phyloP scores from a whole-genome alignment of 2,113 vertebrate species.

The Neolamprologus toae region DNA sequence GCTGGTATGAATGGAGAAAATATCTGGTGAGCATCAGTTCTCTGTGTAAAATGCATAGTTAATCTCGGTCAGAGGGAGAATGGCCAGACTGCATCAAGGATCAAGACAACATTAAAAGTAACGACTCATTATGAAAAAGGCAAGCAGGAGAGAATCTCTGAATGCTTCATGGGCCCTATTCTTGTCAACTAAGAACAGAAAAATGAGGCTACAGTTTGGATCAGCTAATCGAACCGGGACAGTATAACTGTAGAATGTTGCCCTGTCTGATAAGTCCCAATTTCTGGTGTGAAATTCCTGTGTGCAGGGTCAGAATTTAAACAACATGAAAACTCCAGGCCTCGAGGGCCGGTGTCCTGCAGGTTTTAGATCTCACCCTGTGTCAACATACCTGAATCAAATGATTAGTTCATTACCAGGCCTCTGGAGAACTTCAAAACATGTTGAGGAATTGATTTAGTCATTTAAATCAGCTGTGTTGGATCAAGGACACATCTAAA shows the following conservation, averaged over 20 bases:
- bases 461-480: neutral
- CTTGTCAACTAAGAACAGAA: neutral
- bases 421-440: neutral
- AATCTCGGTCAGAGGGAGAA: neutral
- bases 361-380: neutral
- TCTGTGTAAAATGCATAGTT: neutral
- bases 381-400: neutral
- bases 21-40: neutral
- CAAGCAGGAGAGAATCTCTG: neutral
- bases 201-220: neutral
- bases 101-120: neutral
- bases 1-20: neutral
- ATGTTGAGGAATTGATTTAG: neutral
- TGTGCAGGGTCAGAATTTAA: neutral
- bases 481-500: neutral
- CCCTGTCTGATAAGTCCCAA: neutral
- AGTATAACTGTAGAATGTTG: neutral
- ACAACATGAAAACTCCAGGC: neutral
- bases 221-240: neutral
- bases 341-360: neutral
- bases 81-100: neutral
- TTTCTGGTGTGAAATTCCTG: neutral
- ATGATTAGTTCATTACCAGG: neutral
- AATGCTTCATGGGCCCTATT: fast-evolving
- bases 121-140: neutral